Evolutionary conservation across 2,113 vertebrate species (phyloP).

Genomic region (Brienomyrus longianalis): DNA sequence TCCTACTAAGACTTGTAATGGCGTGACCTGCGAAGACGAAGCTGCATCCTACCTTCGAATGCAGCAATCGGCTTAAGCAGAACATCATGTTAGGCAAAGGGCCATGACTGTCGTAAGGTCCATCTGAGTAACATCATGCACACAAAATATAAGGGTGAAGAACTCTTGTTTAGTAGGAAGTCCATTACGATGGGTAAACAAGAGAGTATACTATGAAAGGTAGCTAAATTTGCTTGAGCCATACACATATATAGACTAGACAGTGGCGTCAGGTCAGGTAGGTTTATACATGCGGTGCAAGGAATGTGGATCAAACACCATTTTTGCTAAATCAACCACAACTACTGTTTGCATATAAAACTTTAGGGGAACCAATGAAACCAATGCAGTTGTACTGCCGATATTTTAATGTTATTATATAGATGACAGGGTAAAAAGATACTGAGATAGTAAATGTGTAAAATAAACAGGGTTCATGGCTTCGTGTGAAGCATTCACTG

Average conservation of each 20-base stretch:
- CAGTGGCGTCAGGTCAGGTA: background rate
- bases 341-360: background rate
- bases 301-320: background rate
- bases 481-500: background rate
- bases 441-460: background rate
- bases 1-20: background rate
- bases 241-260: background rate
- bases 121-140: background rate
- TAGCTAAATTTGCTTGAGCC: background rate
- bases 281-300: background rate
- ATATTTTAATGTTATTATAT: background rate
- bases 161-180: background rate
- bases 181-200: background rate
- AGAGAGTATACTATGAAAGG: background rate
- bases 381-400: background rate
- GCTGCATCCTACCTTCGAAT: background rate
- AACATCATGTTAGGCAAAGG: background rate
- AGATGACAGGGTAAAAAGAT: background rate
- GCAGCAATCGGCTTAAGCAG: background rate
- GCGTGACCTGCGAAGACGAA: background rate
- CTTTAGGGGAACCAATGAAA: background rate
- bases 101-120: background rate
- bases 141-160: background rate
- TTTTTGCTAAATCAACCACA: background rate
- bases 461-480: background rate